These are phyloP conservation scores for Butastur rufipennis DNA, from an alignment of 2,113 vertebrate genomes.

Conservation along the genomic window DNA sequence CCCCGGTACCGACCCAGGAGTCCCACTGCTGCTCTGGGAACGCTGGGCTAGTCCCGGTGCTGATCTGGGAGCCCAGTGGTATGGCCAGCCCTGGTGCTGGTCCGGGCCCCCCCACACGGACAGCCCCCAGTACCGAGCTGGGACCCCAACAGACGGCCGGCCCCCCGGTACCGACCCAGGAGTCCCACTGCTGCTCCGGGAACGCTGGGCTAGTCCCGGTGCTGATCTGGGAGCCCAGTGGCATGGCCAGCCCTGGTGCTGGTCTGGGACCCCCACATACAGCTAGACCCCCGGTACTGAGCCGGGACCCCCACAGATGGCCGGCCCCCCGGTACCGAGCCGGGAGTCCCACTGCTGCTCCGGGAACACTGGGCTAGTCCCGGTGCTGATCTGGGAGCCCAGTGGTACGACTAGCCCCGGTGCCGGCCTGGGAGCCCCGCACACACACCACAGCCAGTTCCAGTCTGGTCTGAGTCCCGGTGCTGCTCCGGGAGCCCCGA, in stretches of 20 bases:
- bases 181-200: no score
- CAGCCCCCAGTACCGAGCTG: rapidly evolving
- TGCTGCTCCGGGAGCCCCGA: no score
- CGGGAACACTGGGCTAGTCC: rapidly evolving
- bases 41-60: rapidly evolving
- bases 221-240: background rate
- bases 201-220: background rate
- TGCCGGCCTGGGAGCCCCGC: rapidly evolving
- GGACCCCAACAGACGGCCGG: no score
- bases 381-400: background rate
- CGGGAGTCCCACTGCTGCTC: background rate
- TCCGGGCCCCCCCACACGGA: no score
- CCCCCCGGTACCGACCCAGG: rapidly evolving
- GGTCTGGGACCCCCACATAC: background rate
- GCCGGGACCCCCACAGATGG: background rate
- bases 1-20: background rate
- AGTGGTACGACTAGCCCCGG: no score
- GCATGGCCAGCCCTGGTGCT: background rate
- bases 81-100: background rate
- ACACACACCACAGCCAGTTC: background rate
- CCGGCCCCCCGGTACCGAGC: rapidly evolving
- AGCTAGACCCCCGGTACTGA: no score
- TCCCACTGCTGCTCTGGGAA: background rate
- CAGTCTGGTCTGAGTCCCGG: no score
- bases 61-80: background rate